Conservation (phyloP, 2,888 invertebrate species). For the Tiliacea aurago region DNA sequence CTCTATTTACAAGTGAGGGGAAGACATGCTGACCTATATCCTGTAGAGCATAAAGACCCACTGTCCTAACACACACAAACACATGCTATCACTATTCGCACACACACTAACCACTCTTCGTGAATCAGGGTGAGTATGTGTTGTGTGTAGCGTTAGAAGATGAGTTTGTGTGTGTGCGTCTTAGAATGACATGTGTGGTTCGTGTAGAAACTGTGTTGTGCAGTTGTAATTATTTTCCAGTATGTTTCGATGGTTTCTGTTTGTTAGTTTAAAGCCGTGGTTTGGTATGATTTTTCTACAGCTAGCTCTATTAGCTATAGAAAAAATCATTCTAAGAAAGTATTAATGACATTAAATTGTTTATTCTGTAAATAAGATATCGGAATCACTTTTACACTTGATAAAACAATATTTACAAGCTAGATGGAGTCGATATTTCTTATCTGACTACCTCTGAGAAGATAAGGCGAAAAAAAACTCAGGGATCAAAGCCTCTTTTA, state of each 20-base stretch:
- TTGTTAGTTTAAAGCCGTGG: neutral
- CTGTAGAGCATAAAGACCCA: conserved; percentile 81
- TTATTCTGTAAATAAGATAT: too few relatives aligned
- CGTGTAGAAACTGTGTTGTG: conserved; percentile 34
- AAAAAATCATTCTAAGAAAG: too few relatives aligned
- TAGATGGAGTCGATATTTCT: too few relatives aligned
- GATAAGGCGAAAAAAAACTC: too few relatives aligned
- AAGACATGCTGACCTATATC: conserved; percentile 85
- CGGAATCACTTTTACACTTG: too few relatives aligned
- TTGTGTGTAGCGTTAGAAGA: conserved; percentile 37
- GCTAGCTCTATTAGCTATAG: too few relatives aligned
- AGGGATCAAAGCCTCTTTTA: too few relatives aligned
- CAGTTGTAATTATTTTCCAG: conserved; percentile 61
- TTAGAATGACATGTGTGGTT: conserved; percentile 53
- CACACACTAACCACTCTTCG: conserved; percentile 3
- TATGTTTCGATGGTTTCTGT: conserved; percentile 20
- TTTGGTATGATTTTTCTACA: too few relatives aligned
- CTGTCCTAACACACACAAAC: conserved; percentile 72
- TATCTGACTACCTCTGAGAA: too few relatives aligned
- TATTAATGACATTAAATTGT: too few relatives aligned
- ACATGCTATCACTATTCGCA: conserved; percentile 50
- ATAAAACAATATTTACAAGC: too few relatives aligned
- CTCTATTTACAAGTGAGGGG: conserved; percentile 80
- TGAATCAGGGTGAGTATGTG: neutral
- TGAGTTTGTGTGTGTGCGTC: conserved; percentile 31